Evolutionary conservation across 1,140 invertebrate species (phyloP).

Genomic region (Drosophila subpulchrella): DNA sequence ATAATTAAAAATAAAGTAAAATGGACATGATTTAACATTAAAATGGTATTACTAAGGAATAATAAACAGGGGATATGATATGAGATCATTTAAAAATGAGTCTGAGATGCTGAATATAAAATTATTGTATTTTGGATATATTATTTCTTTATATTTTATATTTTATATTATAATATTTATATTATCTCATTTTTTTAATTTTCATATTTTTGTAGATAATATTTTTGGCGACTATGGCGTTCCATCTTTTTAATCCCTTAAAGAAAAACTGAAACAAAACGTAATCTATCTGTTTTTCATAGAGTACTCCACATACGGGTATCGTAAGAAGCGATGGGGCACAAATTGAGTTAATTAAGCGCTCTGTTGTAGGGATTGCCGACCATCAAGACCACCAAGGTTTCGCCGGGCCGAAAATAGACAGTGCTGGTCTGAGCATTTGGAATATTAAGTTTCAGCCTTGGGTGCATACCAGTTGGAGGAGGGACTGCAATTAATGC

Average conservation of each 20-base stretch:
- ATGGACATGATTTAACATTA: slow-evolving; percentile 28
- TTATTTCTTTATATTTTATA: no score
- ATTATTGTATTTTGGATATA: no score
- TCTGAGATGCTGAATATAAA: no score
- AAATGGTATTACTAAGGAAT: background rate
- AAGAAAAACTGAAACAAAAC: background rate
- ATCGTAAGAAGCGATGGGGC: background rate
- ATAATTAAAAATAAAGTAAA: slow-evolving; percentile 50
- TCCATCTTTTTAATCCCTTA: no score
- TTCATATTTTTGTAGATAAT: no score
- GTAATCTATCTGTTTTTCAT: background rate
- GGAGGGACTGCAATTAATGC: slow-evolving; percentile 21
- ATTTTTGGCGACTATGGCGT: background rate
- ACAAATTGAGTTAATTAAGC: slow-evolving; percentile 1
- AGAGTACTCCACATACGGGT: background rate
- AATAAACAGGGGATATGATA: no score
- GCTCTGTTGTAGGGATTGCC: background rate
- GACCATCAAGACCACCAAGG: background rate
- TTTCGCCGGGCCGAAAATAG: background rate
- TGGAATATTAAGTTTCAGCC: slow-evolving; percentile 4
- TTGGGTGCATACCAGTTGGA: slow-evolving; percentile 2
- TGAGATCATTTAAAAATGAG: no score
- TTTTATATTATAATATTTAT: no score
- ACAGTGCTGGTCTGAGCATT: background rate
- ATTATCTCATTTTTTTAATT: no score